These are phyloP conservation scores for Drosophila helvetica DNA, from an alignment of 2,888 invertebrate genomes.

Conservation along the genomic window DNA sequence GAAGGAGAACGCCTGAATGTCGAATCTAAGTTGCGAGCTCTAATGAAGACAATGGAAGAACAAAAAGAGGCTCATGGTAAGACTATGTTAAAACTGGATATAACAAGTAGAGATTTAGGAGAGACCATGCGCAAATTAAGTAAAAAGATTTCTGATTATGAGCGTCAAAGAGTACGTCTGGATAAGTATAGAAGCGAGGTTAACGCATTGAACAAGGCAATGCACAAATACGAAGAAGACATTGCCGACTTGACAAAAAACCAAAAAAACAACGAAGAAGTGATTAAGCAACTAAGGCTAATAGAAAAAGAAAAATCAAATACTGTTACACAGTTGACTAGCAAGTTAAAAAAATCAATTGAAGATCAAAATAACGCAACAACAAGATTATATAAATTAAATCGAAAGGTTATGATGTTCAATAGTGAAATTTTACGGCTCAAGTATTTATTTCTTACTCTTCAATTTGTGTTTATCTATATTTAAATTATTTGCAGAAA, in stretches of 20 bases:
- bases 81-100: conserved; percentile 62
- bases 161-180: conserved; percentile 62
- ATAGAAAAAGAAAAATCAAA: conserved; percentile 75
- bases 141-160: conserved; percentile 64
- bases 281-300: conserved; percentile 62
- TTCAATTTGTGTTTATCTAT: background rate
- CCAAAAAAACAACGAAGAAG: conserved; percentile 67
- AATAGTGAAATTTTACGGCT: conserved; percentile 70
- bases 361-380: conserved; percentile 72
- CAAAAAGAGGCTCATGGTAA: conserved; percentile 70
- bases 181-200: conserved; percentile 72
- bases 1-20: conserved; percentile 67
- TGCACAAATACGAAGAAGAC: conserved; percentile 70
- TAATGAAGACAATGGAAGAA: conserved; percentile 72
- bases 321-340: conserved; percentile 63
- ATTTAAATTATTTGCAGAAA: conserved; percentile 57
- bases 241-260: conserved; percentile 60
- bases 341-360: conserved; percentile 71
- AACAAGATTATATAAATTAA: conserved; percentile 72
- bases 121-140: conserved; percentile 58
- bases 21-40: conserved; percentile 68
- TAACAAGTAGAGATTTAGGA: conserved; percentile 56
- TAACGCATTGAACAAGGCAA: conserved; percentile 48
- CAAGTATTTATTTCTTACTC: conserved; percentile 44
- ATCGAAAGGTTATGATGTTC: conserved; percentile 60